phyloP scores from a whole-genome alignment of 2,113 vertebrate genomes.

The Ondatra zibethicus region DNA sequence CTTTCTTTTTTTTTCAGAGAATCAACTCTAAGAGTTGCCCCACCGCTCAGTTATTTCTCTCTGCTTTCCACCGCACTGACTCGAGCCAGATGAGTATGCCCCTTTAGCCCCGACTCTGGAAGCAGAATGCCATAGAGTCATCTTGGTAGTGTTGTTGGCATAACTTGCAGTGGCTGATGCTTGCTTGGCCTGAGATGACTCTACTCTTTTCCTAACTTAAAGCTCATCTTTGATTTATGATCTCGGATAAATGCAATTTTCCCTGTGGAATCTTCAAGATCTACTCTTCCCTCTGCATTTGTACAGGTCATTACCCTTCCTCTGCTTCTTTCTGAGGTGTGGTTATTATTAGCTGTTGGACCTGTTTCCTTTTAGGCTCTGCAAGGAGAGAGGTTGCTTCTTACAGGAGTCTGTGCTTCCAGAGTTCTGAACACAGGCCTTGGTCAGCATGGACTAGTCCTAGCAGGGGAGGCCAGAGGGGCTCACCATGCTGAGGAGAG shows the following conservation, averaged over 20 bases:
- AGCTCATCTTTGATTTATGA: not conserved
- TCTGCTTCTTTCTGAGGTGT: conserved; percentile 25
- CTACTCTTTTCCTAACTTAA: not conserved
- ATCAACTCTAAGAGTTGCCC: not conserved
- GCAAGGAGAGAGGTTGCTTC: not conserved
- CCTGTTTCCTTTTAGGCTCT: not conserved
- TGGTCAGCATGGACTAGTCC: not conserved
- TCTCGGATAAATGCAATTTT: not conserved
- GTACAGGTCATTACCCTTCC: not conserved
- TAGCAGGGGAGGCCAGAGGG: not conserved
- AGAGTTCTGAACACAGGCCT: not conserved
- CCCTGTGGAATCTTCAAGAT: not conserved
- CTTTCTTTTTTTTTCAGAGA: not conserved
- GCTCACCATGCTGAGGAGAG: conserved; percentile 87
- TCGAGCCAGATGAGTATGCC: not conserved
- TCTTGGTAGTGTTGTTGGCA: not conserved
- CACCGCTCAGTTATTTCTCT: not conserved
- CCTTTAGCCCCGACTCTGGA: not conserved
- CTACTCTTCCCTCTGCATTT: not conserved
- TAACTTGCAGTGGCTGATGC: not conserved
- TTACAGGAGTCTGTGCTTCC: not conserved
- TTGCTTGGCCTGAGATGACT: not conserved
- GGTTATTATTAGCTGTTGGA: not conserved
- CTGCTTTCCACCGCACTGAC: not conserved
- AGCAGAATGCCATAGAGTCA: not conserved